Base-by-base conservation (phyloP, 2,888 invertebrate species). In the Onthophagus sagittarius region DNA sequence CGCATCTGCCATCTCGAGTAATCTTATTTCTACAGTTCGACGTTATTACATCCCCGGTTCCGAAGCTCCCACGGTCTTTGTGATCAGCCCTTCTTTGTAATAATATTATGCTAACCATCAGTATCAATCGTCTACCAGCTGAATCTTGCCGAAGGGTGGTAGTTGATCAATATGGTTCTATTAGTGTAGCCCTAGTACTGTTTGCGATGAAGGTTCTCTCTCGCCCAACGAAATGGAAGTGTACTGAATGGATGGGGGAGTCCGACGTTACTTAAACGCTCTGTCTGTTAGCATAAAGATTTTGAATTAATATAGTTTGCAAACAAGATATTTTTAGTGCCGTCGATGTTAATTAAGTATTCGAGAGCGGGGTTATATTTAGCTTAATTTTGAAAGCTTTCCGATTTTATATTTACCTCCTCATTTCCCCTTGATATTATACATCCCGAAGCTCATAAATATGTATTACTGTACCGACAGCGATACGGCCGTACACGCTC, bases 401-500 rank as follows among this genome's bases (percentile, higher is more conserved):
- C 39, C 11, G 39, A 53, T 53, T 23, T 63, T 63, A 63, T 63
- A 15, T 63, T 63, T 63, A 14, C 7, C 15, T 13, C 14, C 14
- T 15, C 11, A 63, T 63, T 15, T 15, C 15, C 7, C 7, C 15
- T 63, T 15, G n/a, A 63, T 63, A 15, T 63, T 63, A 15, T 67
- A 67, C 23, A n/a, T 23, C 23, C 39, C 9, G 39, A 11, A 53
- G 7, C 39, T 53, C 39, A 53, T 53, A 53, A 53, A 39, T 15
- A 53, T 32, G 33, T 32, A 14, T n/a, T 70, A 63, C 32, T 53
- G 15, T 32, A 65, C 80, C 80, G 77, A 23, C 86, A 95, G 94
- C 81, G 97, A 98, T 87, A 92, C 94, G 67, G 92, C 95, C 33
- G 95, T 98, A 73, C 93, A 94, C 80, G 96, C 97, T 13, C 89